These are phyloP conservation scores for Oncorhynchus kisutch DNA, from an alignment of 2,113 vertebrate genomes.

Conservation along the genomic window DNA sequence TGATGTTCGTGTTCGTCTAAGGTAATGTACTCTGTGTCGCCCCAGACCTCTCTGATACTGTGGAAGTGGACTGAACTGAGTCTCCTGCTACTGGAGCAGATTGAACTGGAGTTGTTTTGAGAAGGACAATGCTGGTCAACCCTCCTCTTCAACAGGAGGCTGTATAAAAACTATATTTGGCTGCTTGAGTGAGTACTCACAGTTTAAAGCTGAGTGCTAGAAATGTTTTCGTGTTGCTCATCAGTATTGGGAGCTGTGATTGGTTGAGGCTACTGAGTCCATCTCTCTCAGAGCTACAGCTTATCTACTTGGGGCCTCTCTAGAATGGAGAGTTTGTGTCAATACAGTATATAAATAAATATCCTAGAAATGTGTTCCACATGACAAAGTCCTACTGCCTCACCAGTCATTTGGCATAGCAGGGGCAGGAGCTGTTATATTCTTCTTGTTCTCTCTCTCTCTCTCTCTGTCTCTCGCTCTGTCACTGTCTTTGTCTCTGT, in stretches of 20 bases:
- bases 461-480: slow-evolving; percentile 6
- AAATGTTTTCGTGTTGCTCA: background rate
- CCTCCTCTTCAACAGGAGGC: background rate
- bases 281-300: background rate
- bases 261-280: background rate
- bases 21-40: slow-evolving; percentile 9
- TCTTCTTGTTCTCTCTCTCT: slow-evolving; percentile 27
- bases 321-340: background rate
- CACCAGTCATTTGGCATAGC: background rate
- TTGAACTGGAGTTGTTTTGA: background rate
- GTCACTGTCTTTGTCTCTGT: background rate
- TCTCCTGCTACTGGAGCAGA: slow-evolving; percentile 13
- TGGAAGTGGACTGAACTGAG: slow-evolving; percentile 27
- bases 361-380: slow-evolving; percentile 27
- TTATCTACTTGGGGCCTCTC: background rate
- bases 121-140: background rate
- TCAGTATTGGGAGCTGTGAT: background rate
- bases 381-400: slow-evolving; percentile 26
- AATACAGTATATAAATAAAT: background rate
- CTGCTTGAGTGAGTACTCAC: slow-evolving; percentile 28
- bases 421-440: slow-evolving; percentile 27
- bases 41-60: slow-evolving; percentile 33
- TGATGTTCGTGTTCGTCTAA: slow-evolving; percentile 44
- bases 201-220: slow-evolving; percentile 3
- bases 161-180: background rate